Evolutionary conservation across 2,113 vertebrate genomes (phyloP).

Genomic region (Nicator chloris): DNA sequence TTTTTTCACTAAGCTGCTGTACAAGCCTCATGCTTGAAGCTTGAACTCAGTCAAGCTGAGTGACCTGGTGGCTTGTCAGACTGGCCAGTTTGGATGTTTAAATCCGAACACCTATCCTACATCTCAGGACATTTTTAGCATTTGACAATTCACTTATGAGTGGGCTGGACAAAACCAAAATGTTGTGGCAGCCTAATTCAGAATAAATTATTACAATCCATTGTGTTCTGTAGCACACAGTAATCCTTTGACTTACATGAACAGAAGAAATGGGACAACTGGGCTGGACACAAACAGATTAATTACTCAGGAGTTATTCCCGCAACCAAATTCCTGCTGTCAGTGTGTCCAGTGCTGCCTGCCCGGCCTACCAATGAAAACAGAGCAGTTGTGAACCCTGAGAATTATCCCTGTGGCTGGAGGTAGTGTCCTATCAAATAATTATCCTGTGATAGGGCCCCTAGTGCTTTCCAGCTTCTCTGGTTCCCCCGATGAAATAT

Average conservation of each 20-base stretch:
- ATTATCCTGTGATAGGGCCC: constrained; percentile 62
- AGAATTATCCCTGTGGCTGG: constrained; percentile 61
- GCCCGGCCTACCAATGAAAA: constrained; percentile 43
- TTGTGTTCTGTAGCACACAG: neutral
- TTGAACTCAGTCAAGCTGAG: neutral
- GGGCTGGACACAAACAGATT: constrained; percentile 29
- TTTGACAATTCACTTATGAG: neutral
- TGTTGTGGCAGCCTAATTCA: neutral
- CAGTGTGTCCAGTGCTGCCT: neutral
- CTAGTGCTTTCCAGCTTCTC: constrained; percentile 12
- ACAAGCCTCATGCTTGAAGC: neutral
- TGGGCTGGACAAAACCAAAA: neutral
- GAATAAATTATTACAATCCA: neutral
- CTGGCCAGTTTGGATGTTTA: neutral
- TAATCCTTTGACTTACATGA: neutral
- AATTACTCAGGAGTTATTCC: constrained; percentile 67
- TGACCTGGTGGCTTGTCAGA: rapidly evolving
- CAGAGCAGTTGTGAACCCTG: constrained; percentile 51
- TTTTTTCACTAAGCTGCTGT: neutral
- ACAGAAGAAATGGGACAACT: neutral
- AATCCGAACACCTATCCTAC: neutral
- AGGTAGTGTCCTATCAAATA: constrained; percentile 39
- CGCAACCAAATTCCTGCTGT: constrained; percentile 56
- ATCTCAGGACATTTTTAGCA: neutral
- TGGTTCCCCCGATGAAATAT: neutral